Percentiles rank a stretch among this genome's conserved stretches.
These are phyloP conservation scores for Lasaia peninsularis DNA, from an alignment of 1,140 invertebrate species.

Conservation along the genomic window DNA sequence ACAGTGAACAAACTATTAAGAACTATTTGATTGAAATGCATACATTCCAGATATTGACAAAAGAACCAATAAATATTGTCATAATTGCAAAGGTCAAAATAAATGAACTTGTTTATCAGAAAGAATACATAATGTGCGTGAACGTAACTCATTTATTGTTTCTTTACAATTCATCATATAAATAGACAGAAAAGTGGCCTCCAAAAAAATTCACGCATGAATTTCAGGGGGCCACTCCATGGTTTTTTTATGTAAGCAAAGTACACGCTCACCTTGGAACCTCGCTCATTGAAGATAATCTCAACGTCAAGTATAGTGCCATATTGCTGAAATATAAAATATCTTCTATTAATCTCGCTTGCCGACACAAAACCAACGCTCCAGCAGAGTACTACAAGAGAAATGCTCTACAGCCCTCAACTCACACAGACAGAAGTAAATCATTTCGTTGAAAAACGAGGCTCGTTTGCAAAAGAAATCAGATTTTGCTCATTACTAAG, in stretches of 20 bases:
- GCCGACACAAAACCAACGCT: background rate
- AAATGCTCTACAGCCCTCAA: background rate
- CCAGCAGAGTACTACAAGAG: background rate
- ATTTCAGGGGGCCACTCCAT: constrained; percentile 57
- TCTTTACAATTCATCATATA: constrained; percentile 21
- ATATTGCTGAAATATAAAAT: constrained; percentile 92
- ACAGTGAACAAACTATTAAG: too few relatives aligned
- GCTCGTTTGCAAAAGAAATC: too few relatives aligned
- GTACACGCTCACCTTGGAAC: constrained; percentile 94
- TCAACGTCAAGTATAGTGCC: constrained; percentile 99
- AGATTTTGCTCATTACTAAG: too few relatives aligned
- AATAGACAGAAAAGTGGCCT: constrained; percentile 35
- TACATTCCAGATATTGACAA: constrained; percentile 27
- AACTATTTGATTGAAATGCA: background rate
- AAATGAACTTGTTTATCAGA: constrained; percentile 13
- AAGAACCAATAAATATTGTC: constrained; percentile 27
- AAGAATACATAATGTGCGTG: background rate
- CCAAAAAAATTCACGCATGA: constrained; percentile 41
- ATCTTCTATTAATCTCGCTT: constrained; percentile 31
- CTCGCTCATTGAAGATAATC: constrained; percentile 99
- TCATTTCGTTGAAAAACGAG: background rate
- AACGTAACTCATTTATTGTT: constrained; percentile 24
- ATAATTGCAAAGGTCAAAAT: constrained; percentile 15
- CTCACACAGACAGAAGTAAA: background rate
- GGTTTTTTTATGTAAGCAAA: constrained; percentile 21